phyloP scores from a whole-genome alignment of 2,888 invertebrate species.

The Drosophila testacea region DNA sequence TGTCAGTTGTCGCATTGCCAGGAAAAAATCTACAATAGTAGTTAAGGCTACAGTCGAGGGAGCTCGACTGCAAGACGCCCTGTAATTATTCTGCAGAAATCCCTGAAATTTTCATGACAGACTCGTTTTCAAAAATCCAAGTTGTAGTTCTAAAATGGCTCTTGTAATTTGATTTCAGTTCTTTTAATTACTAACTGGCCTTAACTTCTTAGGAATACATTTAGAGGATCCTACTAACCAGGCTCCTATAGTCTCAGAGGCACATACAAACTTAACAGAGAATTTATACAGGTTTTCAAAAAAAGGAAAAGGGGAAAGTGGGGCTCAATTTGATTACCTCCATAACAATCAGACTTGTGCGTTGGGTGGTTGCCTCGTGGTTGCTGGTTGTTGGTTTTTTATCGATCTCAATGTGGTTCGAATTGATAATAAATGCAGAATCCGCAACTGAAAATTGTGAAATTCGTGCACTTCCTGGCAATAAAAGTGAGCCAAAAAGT shows the following conservation, averaged over 20 bases:
- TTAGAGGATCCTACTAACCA: too few species aligned
- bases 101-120: too few species aligned
- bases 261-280: too few species aligned
- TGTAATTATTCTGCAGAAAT: too few species aligned
- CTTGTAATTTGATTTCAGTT: too few species aligned
- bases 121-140: too few species aligned
- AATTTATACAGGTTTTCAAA: neutral
- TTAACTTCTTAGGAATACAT: too few species aligned
- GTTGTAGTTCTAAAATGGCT: too few species aligned
- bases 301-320: neutral
- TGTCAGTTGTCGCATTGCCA: constrained; percentile 3
- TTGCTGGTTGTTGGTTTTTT: constrained; percentile 30
- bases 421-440: constrained; percentile 54
- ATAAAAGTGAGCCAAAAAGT: constrained; percentile 28
- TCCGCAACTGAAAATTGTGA: constrained; percentile 39
- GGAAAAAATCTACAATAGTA: neutral
- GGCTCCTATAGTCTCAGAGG: too few species aligned
- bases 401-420: constrained; percentile 46
- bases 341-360: constrained; percentile 23
- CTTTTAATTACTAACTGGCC: too few species aligned
- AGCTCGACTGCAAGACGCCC: too few species aligned
- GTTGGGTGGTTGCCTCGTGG: constrained; percentile 7
- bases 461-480: constrained; percentile 42
- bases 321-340: constrained; percentile 59
- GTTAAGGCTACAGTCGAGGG: too few species aligned